Evolutionary conservation across 2,888 invertebrate genomes (phyloP).

Genomic region (Leptinotarsa rubiginosa): DNA sequence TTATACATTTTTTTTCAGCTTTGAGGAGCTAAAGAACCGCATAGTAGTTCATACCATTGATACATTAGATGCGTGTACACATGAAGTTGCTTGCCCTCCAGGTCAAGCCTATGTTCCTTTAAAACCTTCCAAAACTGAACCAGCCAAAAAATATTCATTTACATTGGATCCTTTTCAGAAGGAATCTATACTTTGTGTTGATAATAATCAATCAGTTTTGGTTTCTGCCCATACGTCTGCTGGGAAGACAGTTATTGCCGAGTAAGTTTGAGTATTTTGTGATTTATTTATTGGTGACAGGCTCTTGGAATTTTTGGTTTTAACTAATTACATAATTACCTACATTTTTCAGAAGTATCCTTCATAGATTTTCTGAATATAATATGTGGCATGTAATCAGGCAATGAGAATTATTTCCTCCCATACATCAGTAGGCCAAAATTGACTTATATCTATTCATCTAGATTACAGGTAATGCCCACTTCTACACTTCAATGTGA

Average conservation of each 20-base stretch:
- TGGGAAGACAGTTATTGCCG: constrained; percentile 99
- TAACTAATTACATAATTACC: too few species aligned
- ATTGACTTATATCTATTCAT: too few species aligned
- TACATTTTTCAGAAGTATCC: too few species aligned
- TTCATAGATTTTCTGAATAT: too few species aligned
- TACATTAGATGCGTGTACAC: constrained; percentile 92
- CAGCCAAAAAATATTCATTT: constrained; percentile 94
- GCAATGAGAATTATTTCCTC: too few species aligned
- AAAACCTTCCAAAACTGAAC: constrained; percentile 72
- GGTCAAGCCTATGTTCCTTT: constrained; percentile 81
- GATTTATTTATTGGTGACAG: too few species aligned
- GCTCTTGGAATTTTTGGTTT: too few species aligned
- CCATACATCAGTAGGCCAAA: too few species aligned
- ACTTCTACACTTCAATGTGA: too few species aligned
- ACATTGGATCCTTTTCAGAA: constrained; percentile 98
- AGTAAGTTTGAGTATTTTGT: constrained; percentile 73
- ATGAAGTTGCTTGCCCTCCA: constrained; percentile 95
- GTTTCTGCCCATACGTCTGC: constrained; percentile 99
- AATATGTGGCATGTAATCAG: too few species aligned
- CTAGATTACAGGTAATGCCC: too few species aligned
- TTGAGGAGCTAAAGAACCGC: constrained; percentile 81
- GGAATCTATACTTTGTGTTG: constrained; percentile 95
- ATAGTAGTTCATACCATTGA: constrained; percentile 91
- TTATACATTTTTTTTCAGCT: constrained; percentile 65
- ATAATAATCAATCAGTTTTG: constrained; percentile 97